Conservation (phyloP, 2,113 vertebrate species). For the Isichthys henryi region DNA sequence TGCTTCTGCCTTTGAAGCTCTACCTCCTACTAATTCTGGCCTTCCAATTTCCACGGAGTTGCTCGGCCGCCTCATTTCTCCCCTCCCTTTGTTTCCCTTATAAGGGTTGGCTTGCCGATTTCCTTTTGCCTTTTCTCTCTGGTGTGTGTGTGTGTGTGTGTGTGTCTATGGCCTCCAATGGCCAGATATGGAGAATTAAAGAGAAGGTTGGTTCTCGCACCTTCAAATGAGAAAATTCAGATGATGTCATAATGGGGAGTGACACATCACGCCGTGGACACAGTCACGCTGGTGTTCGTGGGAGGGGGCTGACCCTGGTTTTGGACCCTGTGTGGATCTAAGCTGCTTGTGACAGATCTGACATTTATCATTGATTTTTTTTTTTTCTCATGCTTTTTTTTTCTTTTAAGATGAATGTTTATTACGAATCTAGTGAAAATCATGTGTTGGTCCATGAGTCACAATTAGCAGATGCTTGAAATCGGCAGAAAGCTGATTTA, state of each 20-base stretch:
- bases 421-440: not conserved
- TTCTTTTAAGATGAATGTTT: not conserved
- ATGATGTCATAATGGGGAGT: not conserved
- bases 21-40: slow-evolving; percentile 79
- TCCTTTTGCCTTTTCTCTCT: slow-evolving; percentile 62
- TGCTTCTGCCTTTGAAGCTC: slow-evolving; percentile 72
- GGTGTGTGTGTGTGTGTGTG: slow-evolving; percentile 11
- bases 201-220: not conserved
- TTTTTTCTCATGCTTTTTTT: not conserved
- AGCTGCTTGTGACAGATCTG: not conserved
- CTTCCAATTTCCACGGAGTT: slow-evolving; percentile 75
- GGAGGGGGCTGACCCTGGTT: not conserved
- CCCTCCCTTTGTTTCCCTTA: slow-evolving; percentile 73
- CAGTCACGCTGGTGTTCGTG: not conserved
- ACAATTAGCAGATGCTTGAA: not conserved
- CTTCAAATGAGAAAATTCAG: not conserved
- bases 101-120: slow-evolving; percentile 69
- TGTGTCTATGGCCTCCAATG: not conserved
- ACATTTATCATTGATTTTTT: not conserved
- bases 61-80: slow-evolving; percentile 54
- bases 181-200: slow-evolving; percentile 4
- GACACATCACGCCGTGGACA: not conserved
- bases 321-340: not conserved
- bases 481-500: not conserved
- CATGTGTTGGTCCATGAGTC: not conserved